Evolutionary conservation across 2,888 invertebrate genomes (phyloP), one percentile per base, ranked within the genome.

Genomic region (Epiblema foenella): DNA sequence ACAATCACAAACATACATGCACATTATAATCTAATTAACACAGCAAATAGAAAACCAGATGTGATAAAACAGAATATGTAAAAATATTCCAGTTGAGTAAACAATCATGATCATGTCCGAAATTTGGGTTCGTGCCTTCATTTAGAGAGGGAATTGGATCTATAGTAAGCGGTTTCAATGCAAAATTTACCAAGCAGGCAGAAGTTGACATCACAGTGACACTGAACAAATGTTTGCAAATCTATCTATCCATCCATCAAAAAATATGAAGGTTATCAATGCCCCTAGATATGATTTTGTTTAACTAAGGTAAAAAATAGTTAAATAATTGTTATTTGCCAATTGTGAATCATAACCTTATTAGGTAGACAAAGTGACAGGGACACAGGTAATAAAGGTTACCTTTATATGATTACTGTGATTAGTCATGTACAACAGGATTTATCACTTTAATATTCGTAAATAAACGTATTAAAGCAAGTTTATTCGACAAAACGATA

Each of bases 61-160:
- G 59, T 46, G 58, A 59, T 59, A 54, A n/a, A 70, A 70, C 70
- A 24, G 54, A 70, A 65, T 65, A 64, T 49, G 56, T 69, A 69
- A 69, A 69, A 69, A 65, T 65, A 58, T 69, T 69, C 69, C 69
- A 69, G 69, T 69, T 69, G 69, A 69, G 64, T 69, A 59, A 70
- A 70, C 20, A 70, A 70, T 39, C 58, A 69, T 59, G 52, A 58
- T 46, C 52, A 65, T 66, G 66, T 60, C 58, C 66, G 65, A 70
- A 70, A 37, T 60, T 69, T 66, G 70, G 70, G 70, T 70, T 70
- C 70, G 70, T 70, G 70, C 70, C 70, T 70, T 70, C 70, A 37
- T 70, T 58, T 52, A 69, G 69, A 62, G 63, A 46, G 70, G 70
- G 60, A 66, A 60, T 52, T 52, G 70, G 59, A 59, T 51, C 24